Base-by-base conservation (phyloP, 2,797 vertebrate species). In the Lutjanus argentimaculatus region DNA sequence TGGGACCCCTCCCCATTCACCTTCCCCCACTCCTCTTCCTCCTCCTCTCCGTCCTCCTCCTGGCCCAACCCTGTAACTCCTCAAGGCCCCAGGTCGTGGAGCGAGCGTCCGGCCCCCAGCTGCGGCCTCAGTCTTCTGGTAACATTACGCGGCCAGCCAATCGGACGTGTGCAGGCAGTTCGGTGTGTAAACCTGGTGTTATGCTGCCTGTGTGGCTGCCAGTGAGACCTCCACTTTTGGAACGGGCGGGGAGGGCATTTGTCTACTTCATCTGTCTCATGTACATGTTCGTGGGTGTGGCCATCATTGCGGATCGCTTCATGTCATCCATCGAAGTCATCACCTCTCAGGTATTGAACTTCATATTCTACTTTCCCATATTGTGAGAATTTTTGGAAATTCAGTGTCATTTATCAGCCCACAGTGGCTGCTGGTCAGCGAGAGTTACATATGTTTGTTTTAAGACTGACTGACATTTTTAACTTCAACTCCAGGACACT, bases 291-390 rank as follows among this genome's bases (percentile, higher is more conserved):
- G 83, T 99, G 88, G 98, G 98, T 0, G 97, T 99, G 67, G 99
- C 98, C 87, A 97, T 99, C 94, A 97, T 99, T 1, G 98, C 98
- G 0, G 98, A 99, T 88, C 97, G 98, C 88, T 99, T 99, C 95
- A 99, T 99, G 98, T 96, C 97, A 0, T 97, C 98, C 86, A 99
- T 99, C 19, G 98, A 99, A 93, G 98, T 99, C 75, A 99, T 99
- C 94, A 99, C 98, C 0, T 99, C 98, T 40, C 98, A 99, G 94
- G 98, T 99, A 95, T 48, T 42, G n/a, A n/a, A n/a, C n/a, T n/a
- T n/a, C n/a, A n/a, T 46, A n/a, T 61, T 53, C 15, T 67, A 9
- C 19, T 63, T 1, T 25, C 19, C 30, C 13, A 42, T 6, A 30
- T 30, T 40, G 40, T 67, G 15, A 58, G 30, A 40, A 13, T n/a